phyloP scores from a whole-genome alignment of 2,888 invertebrate genomes.

The Euzetes globulus region DNA sequence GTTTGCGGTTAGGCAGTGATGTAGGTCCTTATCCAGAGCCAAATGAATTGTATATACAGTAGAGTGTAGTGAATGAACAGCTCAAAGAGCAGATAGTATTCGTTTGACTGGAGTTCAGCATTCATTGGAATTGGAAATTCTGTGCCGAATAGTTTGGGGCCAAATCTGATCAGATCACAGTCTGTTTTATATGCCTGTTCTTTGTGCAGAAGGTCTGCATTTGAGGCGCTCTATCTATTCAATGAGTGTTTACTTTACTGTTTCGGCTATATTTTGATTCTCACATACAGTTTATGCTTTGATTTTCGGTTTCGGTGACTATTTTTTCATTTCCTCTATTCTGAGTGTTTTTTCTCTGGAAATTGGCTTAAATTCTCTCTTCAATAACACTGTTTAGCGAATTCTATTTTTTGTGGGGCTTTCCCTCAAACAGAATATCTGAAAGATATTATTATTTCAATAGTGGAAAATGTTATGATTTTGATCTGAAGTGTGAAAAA shows the following conservation, averaged over 20 bases:
- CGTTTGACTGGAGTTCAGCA: not conserved
- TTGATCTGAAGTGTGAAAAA: too few species aligned
- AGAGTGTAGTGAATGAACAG: not conserved
- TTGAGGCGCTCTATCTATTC: not conserved
- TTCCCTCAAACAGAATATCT: not conserved
- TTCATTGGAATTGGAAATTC: constrained; percentile 11
- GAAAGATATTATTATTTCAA: not conserved
- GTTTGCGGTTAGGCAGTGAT: not conserved
- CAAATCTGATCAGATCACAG: constrained; percentile 1
- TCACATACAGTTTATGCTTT: not conserved
- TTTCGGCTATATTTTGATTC: not conserved
- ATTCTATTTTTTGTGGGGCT: not conserved
- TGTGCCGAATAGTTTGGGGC: constrained; percentile 1
- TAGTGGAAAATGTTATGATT: not conserved
- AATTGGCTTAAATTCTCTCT: not conserved
- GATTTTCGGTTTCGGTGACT: not conserved
- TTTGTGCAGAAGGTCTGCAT: constrained; percentile 21
- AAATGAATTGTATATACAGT: not conserved
- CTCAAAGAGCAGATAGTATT: not conserved
- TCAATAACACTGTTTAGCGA: not conserved
- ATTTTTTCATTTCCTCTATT: constrained; percentile 24
- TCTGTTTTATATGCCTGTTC: constrained; percentile 5
- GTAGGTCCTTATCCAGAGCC: too few species aligned
- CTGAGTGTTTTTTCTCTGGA: not conserved
- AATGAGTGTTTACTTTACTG: constrained; percentile 4